Percentiles rank a stretch among this genome's conserved stretches.
phyloP scores from a whole-genome alignment of 1,140 invertebrate species.

The Eumaeus atala region DNA sequence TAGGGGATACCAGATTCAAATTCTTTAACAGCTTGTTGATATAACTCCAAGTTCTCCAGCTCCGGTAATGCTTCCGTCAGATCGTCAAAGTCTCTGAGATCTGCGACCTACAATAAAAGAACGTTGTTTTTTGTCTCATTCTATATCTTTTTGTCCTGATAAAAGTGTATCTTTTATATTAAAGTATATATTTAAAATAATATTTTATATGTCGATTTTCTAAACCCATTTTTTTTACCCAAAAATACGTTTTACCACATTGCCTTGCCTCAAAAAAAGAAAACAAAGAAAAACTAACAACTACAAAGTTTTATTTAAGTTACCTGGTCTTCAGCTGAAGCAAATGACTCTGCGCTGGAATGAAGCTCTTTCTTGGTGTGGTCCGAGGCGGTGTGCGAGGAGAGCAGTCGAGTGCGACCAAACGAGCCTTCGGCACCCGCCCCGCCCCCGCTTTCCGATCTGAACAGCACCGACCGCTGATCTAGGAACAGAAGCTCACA shows the following conservation, averaged over 20 bases:
- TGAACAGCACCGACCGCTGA: conserved; percentile 89
- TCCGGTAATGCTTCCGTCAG: conserved; percentile 84
- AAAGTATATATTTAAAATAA: neutral
- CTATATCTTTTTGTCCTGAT: too few relatives aligned
- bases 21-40: conserved; percentile 85
- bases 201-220: neutral
- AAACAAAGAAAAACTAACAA: too few relatives aligned
- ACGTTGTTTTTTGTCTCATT: neutral
- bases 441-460: conserved; percentile 79
- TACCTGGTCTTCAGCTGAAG: conserved; percentile 93
- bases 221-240: too few relatives aligned
- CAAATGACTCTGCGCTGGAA: conserved; percentile 93
- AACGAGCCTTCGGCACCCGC: conserved; percentile 66
- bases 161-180: too few relatives aligned
- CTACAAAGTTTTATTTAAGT: too few relatives aligned
- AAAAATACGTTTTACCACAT: too few relatives aligned
- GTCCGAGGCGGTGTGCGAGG: conserved; percentile 48
- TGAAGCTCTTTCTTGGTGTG: conserved; percentile 72
- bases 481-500: conserved; percentile 80
- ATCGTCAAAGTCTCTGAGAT: conserved; percentile 91
- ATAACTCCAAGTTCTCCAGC: conserved; percentile 84
- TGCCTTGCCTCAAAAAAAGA: too few relatives aligned
- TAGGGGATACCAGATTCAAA: conserved; percentile 87
- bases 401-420: conserved; percentile 45
- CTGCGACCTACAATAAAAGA: conserved; percentile 82